phyloP scores from a whole-genome alignment of 2,113 vertebrate genomes.

The Loxodonta africana region DNA sequence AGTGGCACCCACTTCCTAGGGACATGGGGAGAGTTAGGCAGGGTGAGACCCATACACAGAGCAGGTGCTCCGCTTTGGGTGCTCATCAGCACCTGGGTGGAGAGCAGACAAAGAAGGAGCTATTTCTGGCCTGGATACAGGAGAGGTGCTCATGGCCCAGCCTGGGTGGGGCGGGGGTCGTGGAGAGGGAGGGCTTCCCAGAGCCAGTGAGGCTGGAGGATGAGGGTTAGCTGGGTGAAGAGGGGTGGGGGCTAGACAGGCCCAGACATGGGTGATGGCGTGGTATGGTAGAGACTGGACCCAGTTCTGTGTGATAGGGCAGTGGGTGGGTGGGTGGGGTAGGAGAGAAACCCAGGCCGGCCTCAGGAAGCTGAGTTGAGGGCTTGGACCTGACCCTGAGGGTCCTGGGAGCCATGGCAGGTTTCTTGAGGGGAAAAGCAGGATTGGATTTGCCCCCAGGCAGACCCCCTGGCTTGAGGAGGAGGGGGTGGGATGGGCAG shows the following conservation, averaged over 20 bases:
- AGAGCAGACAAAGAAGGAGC: neutral
- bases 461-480: neutral
- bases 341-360: neutral
- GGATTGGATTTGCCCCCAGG: neutral
- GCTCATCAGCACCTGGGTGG: neutral
- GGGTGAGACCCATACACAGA: neutral
- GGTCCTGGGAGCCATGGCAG: neutral
- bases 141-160: too few relatives aligned
- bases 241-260: too few relatives aligned
- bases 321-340: rapidly evolving
- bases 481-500: neutral
- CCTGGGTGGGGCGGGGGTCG: neutral
- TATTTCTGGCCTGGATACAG: too few relatives aligned
- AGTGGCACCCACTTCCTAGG: neutral
- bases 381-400: neutral
- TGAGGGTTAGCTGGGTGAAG: neutral
- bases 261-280: neutral
- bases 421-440: neutral
- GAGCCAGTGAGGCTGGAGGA: neutral
- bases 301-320: neutral
- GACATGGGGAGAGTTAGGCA: neutral
- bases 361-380: neutral
- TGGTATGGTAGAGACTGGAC: neutral
- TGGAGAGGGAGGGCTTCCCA: neutral
- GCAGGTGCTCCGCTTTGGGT: neutral